These are phyloP conservation scores for Acanthis flammea DNA, from an alignment of 2,797 vertebrate species.

Conservation along the genomic window DNA sequence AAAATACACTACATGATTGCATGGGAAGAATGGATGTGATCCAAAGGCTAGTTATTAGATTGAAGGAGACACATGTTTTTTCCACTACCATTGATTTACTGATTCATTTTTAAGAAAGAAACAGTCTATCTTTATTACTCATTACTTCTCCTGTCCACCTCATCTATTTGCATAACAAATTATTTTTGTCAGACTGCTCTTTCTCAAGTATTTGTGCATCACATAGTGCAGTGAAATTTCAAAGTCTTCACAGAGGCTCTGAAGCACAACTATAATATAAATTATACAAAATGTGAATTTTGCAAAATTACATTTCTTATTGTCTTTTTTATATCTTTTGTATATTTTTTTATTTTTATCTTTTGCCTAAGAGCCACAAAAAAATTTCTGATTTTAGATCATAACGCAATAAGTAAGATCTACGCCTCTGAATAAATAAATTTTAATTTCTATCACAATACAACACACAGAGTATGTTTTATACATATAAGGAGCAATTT, in stretches of 20 bases:
- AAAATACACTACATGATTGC: background rate
- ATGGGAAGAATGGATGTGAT: background rate
- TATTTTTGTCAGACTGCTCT: background rate
- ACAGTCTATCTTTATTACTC: background rate
- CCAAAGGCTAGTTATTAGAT: background rate
- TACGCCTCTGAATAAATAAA: background rate
- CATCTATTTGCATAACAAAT: background rate
- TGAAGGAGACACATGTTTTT: background rate
- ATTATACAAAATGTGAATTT: background rate
- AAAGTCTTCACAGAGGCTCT: background rate
- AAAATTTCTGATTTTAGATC: background rate
- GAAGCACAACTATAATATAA: background rate
- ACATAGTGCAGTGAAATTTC: background rate
- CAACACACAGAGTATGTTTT: background rate
- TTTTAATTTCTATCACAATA: background rate
- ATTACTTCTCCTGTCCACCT: background rate
- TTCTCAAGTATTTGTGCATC: background rate
- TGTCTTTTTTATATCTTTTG: background rate
- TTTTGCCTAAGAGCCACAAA: background rate
- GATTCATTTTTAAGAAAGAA: background rate
- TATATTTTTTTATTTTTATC: background rate
- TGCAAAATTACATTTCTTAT: background rate
- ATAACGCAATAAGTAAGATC: background rate
- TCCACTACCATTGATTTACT: background rate
- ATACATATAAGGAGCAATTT: background rate